Percentiles rank a stretch among this genome's conserved stretches.
Evolutionary conservation across 1,140 invertebrate species (phyloP).

Genomic region (Pristionchus pacificus): DNA sequence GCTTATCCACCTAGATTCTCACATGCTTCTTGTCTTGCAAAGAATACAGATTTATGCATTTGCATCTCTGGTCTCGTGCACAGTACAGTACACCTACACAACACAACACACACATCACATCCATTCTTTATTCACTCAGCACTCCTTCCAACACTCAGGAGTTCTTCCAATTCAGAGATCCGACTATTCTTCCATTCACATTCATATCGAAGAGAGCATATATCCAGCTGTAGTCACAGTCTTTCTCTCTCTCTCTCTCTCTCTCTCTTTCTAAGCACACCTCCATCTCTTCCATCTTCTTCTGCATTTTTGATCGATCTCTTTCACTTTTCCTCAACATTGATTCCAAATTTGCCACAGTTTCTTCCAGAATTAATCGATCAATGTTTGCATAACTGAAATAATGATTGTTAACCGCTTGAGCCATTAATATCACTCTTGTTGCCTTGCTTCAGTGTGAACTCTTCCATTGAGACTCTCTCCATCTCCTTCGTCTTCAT

Average conservation of each 20-base stretch:
- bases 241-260: neutral
- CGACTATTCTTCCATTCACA: neutral
- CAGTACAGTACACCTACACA: neutral
- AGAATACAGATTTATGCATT: neutral
- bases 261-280: neutral
- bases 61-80: neutral
- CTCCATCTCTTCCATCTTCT: neutral
- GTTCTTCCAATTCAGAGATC: neutral
- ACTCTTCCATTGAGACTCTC: too few species aligned
- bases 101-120: neutral
- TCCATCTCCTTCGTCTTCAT: too few species aligned
- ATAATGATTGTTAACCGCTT: too few species aligned
- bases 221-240: neutral
- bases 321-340: neutral
- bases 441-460: too few species aligned
- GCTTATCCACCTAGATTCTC: neutral
- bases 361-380: neutral
- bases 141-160: neutral
- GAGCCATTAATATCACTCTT: too few species aligned
- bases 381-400: too few species aligned
- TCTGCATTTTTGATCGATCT: neutral
- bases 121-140: neutral
- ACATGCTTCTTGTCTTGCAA: neutral
- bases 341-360: neutral
- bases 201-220: neutral